These are phyloP conservation scores for Myiozetetes cayanensis DNA, from an alignment of 2,113 vertebrate genomes.

Conservation along the genomic window DNA sequence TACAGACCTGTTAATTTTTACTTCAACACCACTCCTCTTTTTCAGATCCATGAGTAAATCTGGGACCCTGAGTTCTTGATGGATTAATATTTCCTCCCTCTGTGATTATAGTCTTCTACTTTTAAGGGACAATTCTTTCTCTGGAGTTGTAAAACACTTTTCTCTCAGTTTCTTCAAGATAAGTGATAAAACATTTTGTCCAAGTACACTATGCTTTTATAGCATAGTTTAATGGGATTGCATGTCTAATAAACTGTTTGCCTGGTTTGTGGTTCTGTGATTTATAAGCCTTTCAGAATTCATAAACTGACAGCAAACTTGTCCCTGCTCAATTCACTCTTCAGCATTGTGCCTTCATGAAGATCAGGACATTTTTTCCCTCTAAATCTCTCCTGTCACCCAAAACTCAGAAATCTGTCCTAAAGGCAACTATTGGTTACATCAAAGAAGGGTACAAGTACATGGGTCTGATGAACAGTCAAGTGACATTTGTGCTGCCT, in stretches of 20 bases:
- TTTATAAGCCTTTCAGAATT: conserved; percentile 17
- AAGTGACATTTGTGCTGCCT: background rate
- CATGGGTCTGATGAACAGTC: background rate
- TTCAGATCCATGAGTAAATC: background rate
- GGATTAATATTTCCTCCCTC: background rate
- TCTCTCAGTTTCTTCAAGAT: background rate
- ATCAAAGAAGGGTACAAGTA: background rate
- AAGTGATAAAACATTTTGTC: background rate
- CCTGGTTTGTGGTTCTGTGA: background rate
- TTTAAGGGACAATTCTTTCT: background rate
- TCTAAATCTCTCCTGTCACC: background rate
- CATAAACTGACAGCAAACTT: background rate
- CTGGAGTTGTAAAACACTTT: background rate
- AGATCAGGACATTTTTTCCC: background rate
- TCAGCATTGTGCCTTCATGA: background rate
- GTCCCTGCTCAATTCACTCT: background rate
- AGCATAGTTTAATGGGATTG: background rate
- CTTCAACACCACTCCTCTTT: background rate
- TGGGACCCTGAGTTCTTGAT: background rate
- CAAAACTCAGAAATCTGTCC: background rate
- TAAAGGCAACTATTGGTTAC: background rate
- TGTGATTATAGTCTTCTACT: background rate
- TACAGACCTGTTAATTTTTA: background rate
- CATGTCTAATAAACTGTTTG: background rate
- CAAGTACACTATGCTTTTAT: background rate